These are phyloP conservation scores for Pterocles burchelli DNA, from an alignment of 2,113 vertebrate genomes.

Conservation along the genomic window DNA sequence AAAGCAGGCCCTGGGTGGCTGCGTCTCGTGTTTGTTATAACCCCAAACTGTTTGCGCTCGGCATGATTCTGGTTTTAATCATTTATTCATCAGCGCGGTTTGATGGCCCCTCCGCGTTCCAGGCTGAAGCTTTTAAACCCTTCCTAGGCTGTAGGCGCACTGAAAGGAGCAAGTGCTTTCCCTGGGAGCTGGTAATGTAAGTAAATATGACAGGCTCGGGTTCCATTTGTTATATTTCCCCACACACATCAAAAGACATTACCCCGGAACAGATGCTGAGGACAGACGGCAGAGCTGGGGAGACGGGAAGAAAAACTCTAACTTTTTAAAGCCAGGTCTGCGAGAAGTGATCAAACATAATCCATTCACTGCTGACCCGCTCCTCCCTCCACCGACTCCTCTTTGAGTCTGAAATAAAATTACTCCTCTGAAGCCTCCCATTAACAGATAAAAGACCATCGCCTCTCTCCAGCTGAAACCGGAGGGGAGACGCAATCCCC, in stretches of 20 bases:
- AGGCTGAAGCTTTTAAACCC: constrained; percentile 66
- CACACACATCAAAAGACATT: constrained; percentile 70
- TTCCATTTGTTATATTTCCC: constrained; percentile 33
- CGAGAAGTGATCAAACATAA: constrained; percentile 47
- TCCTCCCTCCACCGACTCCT: neutral
- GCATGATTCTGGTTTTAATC: constrained; percentile 64
- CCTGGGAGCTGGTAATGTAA: constrained; percentile 63
- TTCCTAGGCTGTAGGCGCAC: constrained; percentile 54
- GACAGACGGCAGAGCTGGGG: constrained; percentile 65
- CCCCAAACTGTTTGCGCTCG: constrained; percentile 34
- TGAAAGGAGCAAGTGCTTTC: constrained; percentile 64
- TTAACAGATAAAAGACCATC: neutral
- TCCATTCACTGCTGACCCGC: neutral
- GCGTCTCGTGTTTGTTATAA: constrained; percentile 16
- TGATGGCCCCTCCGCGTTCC: constrained; percentile 50
- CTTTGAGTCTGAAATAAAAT: constrained; percentile 20
- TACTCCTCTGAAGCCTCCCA: constrained; percentile 18
- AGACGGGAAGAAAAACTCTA: constrained; percentile 30
- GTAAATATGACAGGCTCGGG: constrained; percentile 70
- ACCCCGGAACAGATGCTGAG: constrained; percentile 65
- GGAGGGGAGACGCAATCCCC: neutral
- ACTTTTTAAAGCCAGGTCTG: constrained; percentile 56
- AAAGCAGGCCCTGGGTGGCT: constrained; percentile 21
- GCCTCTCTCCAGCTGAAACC: neutral
- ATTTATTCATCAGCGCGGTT: constrained; percentile 61